Conservation (phyloP, 2,888 invertebrate genomes). For the Chymomyza procnemis region DNA sequence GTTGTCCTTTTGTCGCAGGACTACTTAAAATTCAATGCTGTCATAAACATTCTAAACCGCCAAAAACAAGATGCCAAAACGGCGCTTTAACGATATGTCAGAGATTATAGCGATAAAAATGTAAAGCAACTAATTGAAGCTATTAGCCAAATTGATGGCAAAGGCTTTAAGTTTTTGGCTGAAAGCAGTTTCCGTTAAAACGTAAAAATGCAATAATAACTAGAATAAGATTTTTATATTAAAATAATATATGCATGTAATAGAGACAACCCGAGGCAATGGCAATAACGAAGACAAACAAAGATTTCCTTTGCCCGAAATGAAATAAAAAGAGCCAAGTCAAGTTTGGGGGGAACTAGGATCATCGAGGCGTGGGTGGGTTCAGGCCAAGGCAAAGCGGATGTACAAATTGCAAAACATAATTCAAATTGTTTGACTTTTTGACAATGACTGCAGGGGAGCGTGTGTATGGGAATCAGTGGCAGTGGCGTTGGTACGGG, state of each 20-base stretch:
- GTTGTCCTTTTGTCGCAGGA: slow-evolving; percentile 40
- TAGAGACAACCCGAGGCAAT: slow-evolving; percentile 53
- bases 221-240: slow-evolving; percentile 57
- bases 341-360: background rate
- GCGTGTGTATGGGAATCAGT: background rate
- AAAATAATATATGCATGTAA: slow-evolving; percentile 39
- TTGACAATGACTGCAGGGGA: slow-evolving; percentile 69
- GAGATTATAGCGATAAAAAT: slow-evolving; percentile 54
- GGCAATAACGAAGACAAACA: slow-evolving; percentile 61
- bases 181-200: background rate
- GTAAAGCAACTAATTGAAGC: slow-evolving; percentile 56
- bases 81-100: slow-evolving; percentile 69
- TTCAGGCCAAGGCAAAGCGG: slow-evolving; percentile 52
- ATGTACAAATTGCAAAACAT: slow-evolving; percentile 74
- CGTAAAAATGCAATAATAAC: slow-evolving; percentile 65
- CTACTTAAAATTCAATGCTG: slow-evolving; percentile 70
- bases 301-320: slow-evolving; percentile 51
- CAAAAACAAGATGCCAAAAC: slow-evolving; percentile 31
- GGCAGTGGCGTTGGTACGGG: too few relatives aligned
- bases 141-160: slow-evolving; percentile 5
- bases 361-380: background rate
- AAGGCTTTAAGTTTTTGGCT: background rate
- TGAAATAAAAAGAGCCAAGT: slow-evolving; percentile 36
- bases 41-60: slow-evolving; percentile 65
- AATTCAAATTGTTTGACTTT: slow-evolving; percentile 75